Conservation (phyloP, 1,140 invertebrate species). For the Vanessa tameamea region DNA sequence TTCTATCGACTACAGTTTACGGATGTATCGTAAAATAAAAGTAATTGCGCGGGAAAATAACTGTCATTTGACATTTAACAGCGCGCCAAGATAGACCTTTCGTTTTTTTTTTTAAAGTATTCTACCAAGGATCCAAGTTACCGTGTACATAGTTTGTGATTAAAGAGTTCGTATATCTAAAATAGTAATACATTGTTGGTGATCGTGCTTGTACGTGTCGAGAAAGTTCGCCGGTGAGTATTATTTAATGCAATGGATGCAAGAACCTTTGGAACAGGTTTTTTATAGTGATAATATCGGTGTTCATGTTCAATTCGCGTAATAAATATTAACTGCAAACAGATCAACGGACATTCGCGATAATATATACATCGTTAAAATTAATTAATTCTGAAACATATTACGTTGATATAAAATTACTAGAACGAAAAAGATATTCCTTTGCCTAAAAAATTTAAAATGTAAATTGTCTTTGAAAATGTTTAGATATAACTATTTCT, state of each 20-base stretch:
- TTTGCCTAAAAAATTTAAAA: no score
- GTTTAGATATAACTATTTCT: no score
- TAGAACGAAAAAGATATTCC: no score
- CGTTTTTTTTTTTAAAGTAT: not conserved
- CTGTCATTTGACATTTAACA: constrained; percentile 42
- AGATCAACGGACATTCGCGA: not conserved
- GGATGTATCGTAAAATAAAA: constrained; percentile 39
- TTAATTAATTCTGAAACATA: no score
- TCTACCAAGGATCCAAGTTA: not conserved
- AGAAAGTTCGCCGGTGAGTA: constrained; percentile 24
- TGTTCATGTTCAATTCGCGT: constrained; percentile 5
- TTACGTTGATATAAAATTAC: no score
- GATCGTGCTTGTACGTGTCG: constrained; percentile 11
- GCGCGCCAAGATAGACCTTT: constrained; percentile 37
- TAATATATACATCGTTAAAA: no score
- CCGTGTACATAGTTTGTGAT: constrained; percentile 3
- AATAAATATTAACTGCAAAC: not conserved
- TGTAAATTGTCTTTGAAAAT: no score
- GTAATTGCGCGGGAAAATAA: constrained; percentile 49
- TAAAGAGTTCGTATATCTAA: not conserved
- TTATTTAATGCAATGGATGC: not conserved
- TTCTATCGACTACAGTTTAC: not conserved
- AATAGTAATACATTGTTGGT: not conserved
- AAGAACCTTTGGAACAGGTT: constrained; percentile 16
- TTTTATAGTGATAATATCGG: constrained; percentile 9